Percentiles rank a stretch among this genome's conserved stretches.
Conservation (phyloP, 1,140 invertebrate species). For the Ylistrum balloti region DNA sequence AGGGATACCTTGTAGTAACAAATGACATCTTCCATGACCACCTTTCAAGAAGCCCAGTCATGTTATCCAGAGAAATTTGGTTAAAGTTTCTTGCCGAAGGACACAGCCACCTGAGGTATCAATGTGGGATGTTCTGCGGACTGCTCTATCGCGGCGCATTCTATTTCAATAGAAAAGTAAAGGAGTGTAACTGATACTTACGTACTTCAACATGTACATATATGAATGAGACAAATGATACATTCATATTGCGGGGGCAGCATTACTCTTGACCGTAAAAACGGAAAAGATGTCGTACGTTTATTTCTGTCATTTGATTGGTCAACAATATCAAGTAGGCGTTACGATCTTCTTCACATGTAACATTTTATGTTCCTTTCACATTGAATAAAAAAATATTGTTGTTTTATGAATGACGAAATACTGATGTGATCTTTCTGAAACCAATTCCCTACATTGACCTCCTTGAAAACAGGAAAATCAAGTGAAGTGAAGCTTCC, state of each 20-base stretch:
- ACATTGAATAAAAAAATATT: not conserved
- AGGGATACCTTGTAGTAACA: no score
- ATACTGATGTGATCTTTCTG: not conserved
- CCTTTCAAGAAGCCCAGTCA: no score
- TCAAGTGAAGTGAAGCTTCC: not conserved
- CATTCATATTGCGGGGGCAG: not conserved
- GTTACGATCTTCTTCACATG: not conserved
- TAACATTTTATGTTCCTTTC: not conserved
- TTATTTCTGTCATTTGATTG: not conserved
- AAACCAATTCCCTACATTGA: conserved; percentile 34
- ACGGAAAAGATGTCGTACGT: not conserved
- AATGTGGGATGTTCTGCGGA: no score
- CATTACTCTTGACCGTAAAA: not conserved
- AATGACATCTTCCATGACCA: no score
- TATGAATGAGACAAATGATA: no score
- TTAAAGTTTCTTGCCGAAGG: no score
- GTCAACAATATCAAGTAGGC: not conserved
- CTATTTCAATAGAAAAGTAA: no score
- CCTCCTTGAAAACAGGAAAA: conserved; percentile 33
- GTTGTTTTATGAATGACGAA: conserved; percentile 35
- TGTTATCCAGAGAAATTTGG: no score
- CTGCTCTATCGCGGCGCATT: no score
- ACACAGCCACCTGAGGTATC: no score
- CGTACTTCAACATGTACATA: no score
- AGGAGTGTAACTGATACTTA: no score